A percentile compares a stretch with the other conserved stretches of the same genome.
Conservation (phyloP, 92 coral and sea anemone species). For the Siderastrea siderea region DNA sequence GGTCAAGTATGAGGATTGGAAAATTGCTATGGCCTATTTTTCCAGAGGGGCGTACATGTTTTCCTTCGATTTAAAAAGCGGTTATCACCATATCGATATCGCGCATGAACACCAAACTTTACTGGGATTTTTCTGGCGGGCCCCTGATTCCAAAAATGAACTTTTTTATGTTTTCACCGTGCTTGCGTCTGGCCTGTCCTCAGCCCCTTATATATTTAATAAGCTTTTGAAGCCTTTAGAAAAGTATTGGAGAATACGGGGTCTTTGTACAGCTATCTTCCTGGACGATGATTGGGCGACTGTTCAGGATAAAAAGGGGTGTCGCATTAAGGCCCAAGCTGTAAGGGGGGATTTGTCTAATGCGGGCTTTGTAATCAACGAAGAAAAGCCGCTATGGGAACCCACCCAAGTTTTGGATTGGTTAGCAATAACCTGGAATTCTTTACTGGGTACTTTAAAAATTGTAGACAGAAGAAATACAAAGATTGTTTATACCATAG, state of each 20-base stretch:
- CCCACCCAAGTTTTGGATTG: slow-evolving; percentile 56
- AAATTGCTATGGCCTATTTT: slow-evolving; percentile 69
- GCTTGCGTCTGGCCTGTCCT: slow-evolving; percentile 57
- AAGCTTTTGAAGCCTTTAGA: slow-evolving; percentile 53
- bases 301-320: slow-evolving; percentile 42
- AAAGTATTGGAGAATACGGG: slow-evolving; percentile 63
- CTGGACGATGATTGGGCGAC: slow-evolving; percentile 58
- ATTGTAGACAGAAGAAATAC: slow-evolving; percentile 13
- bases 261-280: slow-evolving; percentile 41
- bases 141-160: slow-evolving; percentile 23
- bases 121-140: slow-evolving; percentile 64
- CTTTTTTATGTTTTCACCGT: slow-evolving; percentile 60
- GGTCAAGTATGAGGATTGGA: slow-evolving; percentile 80
- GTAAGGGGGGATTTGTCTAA: slow-evolving; percentile 56
- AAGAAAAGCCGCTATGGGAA: slow-evolving; percentile 67
- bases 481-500: slow-evolving; percentile 33
- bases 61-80: slow-evolving; percentile 73
- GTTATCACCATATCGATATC: slow-evolving; percentile 72
- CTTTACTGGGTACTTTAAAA: slow-evolving; percentile 33
- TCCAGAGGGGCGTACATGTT: slow-evolving; percentile 52
- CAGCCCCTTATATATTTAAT: slow-evolving; percentile 70
- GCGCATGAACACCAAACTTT: slow-evolving; percentile 55
- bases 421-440: slow-evolving; percentile 60
- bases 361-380: slow-evolving; percentile 59
- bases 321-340: slow-evolving; percentile 49